A percentile compares a stretch with the other conserved stretches of the same genome.
Conservation (phyloP, 1,140 invertebrate genomes). For the Mercenaria mercenaria region DNA sequence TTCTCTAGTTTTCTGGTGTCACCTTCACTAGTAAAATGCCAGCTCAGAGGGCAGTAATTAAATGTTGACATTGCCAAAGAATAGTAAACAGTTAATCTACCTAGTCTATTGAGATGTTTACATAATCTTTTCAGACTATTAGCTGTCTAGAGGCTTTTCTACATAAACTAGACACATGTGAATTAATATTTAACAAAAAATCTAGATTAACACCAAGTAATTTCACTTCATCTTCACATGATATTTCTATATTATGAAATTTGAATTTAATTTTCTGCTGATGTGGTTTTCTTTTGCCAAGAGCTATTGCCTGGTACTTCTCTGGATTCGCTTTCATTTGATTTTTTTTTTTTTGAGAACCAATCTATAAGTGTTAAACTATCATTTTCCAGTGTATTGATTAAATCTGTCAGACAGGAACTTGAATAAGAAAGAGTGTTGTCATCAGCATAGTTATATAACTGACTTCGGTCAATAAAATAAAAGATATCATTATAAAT, state of each 20-base stretch:
- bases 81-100: neutral
- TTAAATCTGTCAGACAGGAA: no score
- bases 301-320: conserved; percentile 29
- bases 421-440: no score
- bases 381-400: no score
- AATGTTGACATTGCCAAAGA: conserved; percentile 51
- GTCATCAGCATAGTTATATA: no score
- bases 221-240: no score
- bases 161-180: no score
- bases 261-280: no score
- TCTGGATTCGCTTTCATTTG: conserved; percentile 23
- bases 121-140: conserved; percentile 35
- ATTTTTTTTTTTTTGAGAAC: conserved; percentile 35
- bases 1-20: conserved; percentile 35
- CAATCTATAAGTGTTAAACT: no score
- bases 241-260: no score
- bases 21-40: conserved; percentile 14
- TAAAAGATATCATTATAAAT: conserved; percentile 14
- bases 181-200: no score
- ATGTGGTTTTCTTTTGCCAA: neutral
- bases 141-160: conserved; percentile 47
- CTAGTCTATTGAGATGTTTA: conserved; percentile 41
- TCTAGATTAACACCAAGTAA: no score
- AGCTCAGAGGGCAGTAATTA: conserved; percentile 12
- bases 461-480: no score